A percentile compares a stretch with the other conserved stretches of the same genome.
Conservation (phyloP, 2,888 invertebrate genomes). For the Argynnis bischoffii region DNA sequence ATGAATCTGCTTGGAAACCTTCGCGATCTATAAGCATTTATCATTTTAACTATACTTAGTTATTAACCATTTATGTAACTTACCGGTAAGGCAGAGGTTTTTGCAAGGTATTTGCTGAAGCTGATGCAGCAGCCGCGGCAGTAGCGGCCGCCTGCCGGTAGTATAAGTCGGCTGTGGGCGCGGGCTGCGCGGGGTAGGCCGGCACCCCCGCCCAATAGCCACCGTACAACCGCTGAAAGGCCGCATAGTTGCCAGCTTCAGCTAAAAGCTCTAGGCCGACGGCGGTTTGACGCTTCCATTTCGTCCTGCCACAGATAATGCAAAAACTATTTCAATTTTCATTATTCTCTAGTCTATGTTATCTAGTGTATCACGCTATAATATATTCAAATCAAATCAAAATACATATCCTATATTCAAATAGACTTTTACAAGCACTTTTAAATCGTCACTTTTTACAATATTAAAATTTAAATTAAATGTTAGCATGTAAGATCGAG, state of each 20-base stretch:
- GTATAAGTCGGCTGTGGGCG: slow-evolving; percentile 89
- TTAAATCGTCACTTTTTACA: too few species aligned
- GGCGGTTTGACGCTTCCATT: slow-evolving; percentile 99
- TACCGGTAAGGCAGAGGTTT: slow-evolving; percentile 92
- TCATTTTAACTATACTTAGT: background rate
- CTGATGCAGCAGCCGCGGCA: slow-evolving; percentile 82
- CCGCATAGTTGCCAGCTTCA: slow-evolving; percentile 98
- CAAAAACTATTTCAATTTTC: background rate
- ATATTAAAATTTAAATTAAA: too few species aligned
- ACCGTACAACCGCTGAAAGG: slow-evolving; percentile 97
- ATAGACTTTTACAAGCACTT: too few species aligned
- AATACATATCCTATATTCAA: too few species aligned
- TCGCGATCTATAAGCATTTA: background rate
- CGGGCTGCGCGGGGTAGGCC: slow-evolving; percentile 85
- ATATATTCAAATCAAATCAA: background rate
- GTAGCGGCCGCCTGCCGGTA: slow-evolving; percentile 91
- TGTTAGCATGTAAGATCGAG: too few species aligned
- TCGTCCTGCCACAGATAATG: slow-evolving; percentile 86
- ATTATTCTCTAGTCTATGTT: background rate
- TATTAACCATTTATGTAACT: slow-evolving; percentile 37
- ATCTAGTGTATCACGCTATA: background rate
- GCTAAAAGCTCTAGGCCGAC: slow-evolving; percentile 98
- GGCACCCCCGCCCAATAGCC: slow-evolving; percentile 87
- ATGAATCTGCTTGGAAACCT: background rate
- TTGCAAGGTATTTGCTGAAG: slow-evolving; percentile 88